phyloP scores from a whole-genome alignment of 2,888 invertebrate species.

The Macrophya alboannulata region DNA sequence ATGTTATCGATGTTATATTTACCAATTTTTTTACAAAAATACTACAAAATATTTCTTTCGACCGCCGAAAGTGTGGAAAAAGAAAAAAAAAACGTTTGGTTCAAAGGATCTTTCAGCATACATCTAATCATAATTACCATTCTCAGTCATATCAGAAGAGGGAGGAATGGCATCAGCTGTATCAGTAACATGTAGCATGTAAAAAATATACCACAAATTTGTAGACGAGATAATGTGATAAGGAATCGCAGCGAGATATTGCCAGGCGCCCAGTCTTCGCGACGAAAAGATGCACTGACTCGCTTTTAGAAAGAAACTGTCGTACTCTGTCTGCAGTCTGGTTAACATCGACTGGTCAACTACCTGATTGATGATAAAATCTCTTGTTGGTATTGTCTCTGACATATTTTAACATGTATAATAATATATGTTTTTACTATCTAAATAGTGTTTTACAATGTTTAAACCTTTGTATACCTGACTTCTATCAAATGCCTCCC shows the following conservation, averaged over 20 bases:
- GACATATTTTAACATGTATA: not conserved
- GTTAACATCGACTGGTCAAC: conserved; percentile 81
- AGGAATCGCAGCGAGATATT: conserved; percentile 90
- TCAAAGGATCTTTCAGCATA: not conserved
- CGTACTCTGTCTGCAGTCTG: conserved; percentile 87
- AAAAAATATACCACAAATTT: conserved; percentile 86
- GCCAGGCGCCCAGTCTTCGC: conserved; percentile 89
- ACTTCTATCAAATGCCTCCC: conserved; percentile 82
- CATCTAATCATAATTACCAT: conserved; percentile 43
- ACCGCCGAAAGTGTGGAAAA: too few species aligned
- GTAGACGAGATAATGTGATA: conserved; percentile 83
- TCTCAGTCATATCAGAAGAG: conserved; percentile 62
- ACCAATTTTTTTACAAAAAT: not conserved
- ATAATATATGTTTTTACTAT: not conserved
- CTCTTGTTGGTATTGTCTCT: not conserved
- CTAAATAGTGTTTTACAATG: conserved; percentile 47
- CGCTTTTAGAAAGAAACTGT: conserved; percentile 87
- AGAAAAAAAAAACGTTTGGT: not conserved
- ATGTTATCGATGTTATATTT: not conserved
- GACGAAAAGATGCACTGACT: conserved; percentile 87
- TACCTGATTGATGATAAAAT: conserved; percentile 65
- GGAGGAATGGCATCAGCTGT: conserved; percentile 75
- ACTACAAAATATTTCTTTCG: too few species aligned
- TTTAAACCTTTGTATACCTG: conserved; percentile 67
- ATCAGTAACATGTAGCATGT: conserved; percentile 84